These are phyloP conservation scores for Rhynchomys soricoides DNA, from an alignment of 2,113 vertebrate species.

Conservation along the genomic window DNA sequence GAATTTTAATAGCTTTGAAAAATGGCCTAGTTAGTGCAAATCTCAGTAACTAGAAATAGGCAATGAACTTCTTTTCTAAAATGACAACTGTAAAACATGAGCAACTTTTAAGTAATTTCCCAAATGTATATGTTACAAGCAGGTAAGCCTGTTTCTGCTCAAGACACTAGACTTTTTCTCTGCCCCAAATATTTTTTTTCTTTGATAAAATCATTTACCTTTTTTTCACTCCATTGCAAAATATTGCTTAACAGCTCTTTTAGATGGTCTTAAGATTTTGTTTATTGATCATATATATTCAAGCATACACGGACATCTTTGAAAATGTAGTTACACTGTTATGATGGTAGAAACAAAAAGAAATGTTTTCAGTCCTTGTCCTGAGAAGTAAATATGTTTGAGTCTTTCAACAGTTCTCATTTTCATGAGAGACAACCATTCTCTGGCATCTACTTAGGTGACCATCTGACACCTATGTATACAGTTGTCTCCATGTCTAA, in stretches of 20 bases:
- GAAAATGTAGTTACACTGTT: not conserved
- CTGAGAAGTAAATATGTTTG: slow-evolving; percentile 1
- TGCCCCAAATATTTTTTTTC: not conserved
- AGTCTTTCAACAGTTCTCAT: not conserved
- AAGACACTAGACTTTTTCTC: not conserved
- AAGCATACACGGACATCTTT: not conserved
- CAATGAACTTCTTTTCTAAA: slow-evolving; percentile 36
- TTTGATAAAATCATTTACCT: not conserved
- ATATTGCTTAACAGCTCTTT: not conserved
- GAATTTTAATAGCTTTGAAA: slow-evolving; percentile 1
- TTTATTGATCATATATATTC: slow-evolving; percentile 4
- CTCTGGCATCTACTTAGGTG: not conserved
- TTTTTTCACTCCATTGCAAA: not conserved
- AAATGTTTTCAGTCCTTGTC: not conserved
- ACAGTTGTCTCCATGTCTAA: slow-evolving; percentile 2
- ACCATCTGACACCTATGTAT: not conserved
- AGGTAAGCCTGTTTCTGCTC: not conserved
- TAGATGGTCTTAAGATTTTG: not conserved
- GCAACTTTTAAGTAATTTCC: slow-evolving; percentile 21
- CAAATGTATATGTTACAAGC: not conserved
- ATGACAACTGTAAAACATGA: not conserved
- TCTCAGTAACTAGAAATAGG: slow-evolving; percentile 5
- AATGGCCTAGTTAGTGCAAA: not conserved
- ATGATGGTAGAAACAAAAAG: slow-evolving; percentile 17
- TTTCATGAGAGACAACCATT: not conserved